phyloP scores from a whole-genome alignment of 2,888 invertebrate species.

The Tinea pellionella region DNA sequence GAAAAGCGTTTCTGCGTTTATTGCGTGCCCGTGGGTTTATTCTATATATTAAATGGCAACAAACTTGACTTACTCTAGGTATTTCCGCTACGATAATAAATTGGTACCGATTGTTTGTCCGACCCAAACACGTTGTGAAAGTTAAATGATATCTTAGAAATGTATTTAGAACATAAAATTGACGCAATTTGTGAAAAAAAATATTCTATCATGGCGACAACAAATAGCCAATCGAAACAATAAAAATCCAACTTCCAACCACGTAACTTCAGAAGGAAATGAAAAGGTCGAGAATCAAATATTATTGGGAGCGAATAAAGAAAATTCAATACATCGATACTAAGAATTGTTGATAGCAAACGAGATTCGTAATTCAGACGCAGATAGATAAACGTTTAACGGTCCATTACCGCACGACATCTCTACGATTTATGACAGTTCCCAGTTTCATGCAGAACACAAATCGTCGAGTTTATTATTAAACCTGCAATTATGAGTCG shows the following conservation, averaged over 20 bases:
- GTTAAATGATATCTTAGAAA: neutral
- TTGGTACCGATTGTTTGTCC: neutral
- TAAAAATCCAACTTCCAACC: neutral
- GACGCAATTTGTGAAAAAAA: too few relatives aligned
- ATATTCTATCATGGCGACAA: neutral
- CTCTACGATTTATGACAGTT: slow-evolving; percentile 2
- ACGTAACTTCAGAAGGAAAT: neutral
- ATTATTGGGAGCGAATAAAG: neutral
- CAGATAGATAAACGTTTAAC: slow-evolving; percentile 13
- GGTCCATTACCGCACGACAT: slow-evolving; percentile 9
- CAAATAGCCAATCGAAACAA: neutral
- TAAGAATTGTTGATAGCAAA: slow-evolving; percentile 3
- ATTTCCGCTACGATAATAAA: neutral
- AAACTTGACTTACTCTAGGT: neutral
- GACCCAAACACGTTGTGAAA: neutral
- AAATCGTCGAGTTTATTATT: neutral
- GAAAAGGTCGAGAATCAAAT: neutral
- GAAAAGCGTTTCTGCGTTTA: neutral
- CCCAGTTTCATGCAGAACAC: neutral
- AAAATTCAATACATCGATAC: slow-evolving; percentile 5
- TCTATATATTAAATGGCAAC: neutral
- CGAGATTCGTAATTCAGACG: slow-evolving; percentile 6
- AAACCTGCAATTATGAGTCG: neutral
- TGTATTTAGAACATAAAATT: too few relatives aligned
- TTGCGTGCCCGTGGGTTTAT: slow-evolving; percentile 1